Percentiles rank a stretch among this genome's conserved stretches.
phyloP scores from a whole-genome alignment of 2,797 vertebrate species.

The Schizothorax lantsangensis region DNA sequence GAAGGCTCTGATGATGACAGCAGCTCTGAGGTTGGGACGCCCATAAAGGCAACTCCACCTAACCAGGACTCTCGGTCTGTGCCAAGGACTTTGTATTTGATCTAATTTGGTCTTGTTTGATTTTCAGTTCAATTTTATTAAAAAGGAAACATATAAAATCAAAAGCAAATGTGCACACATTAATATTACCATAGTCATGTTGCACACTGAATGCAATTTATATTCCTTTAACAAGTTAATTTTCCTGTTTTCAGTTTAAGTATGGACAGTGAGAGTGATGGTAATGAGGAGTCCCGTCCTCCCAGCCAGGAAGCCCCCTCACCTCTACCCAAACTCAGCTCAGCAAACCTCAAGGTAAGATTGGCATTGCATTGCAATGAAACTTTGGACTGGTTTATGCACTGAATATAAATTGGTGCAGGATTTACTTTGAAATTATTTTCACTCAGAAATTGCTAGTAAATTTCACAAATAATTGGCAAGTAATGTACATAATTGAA shows the following conservation, averaged over 20 bases:
- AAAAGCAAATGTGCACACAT: not conserved
- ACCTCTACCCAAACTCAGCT: conserved; percentile 86
- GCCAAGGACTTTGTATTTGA: not conserved
- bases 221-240: not conserved
- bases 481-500: not conserved
- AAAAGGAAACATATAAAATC: not conserved
- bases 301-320: conserved; percentile 87
- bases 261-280: conserved; percentile 95
- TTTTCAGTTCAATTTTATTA: not conserved
- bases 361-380: not conserved
- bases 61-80: conserved; percentile 89
- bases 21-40: conserved; percentile 91
- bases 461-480: not conserved
- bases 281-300: conserved; percentile 90
- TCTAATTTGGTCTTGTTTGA: not conserved
- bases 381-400: not conserved
- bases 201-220: not conserved
- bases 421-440: not conserved
- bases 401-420: not conserved
- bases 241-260: conserved; percentile 81
- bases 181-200: not conserved
- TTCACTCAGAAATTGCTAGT: not conserved
- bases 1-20: conserved; percentile 94
- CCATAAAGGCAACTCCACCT: conserved; percentile 85
- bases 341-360: conserved; percentile 89